Conservation (phyloP, 2,113 vertebrate genomes). For the Sardina pilchardus region DNA sequence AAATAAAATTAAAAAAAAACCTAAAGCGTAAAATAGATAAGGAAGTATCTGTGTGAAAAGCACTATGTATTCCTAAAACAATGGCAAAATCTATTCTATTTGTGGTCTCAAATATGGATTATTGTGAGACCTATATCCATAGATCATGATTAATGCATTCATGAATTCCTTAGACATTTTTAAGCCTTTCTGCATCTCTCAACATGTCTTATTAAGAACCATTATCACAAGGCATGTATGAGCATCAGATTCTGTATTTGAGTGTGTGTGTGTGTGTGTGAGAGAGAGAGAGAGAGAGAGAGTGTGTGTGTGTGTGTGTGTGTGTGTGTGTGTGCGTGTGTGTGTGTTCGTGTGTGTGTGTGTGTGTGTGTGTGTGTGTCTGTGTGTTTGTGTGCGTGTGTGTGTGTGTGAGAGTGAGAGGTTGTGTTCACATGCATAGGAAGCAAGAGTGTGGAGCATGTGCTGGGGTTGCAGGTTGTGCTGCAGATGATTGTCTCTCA, state of each 20-base stretch:
- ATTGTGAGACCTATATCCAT: background rate
- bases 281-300: too few relatives aligned
- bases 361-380: background rate
- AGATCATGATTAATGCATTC: background rate
- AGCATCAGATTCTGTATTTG: background rate
- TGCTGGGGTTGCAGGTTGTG: background rate
- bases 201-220: background rate
- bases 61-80: too few relatives aligned
- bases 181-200: background rate
- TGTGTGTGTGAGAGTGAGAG: background rate
- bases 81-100: too few relatives aligned
- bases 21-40: slow-evolving; percentile 21
- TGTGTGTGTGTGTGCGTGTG: background rate
- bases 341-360: background rate
- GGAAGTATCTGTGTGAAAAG: background rate
- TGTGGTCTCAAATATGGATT: too few relatives aligned
- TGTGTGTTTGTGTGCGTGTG: background rate
- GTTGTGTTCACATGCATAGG: background rate
- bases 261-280: background rate
- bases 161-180: background rate
- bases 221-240: background rate
- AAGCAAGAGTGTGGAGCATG: background rate
- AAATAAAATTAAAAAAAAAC: slow-evolving; percentile 49
- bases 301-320: background rate
- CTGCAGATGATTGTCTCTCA: background rate